Evolutionary conservation across 2,797 vertebrate species (phyloP).

Genomic region (Apodemus agrarius): DNA sequence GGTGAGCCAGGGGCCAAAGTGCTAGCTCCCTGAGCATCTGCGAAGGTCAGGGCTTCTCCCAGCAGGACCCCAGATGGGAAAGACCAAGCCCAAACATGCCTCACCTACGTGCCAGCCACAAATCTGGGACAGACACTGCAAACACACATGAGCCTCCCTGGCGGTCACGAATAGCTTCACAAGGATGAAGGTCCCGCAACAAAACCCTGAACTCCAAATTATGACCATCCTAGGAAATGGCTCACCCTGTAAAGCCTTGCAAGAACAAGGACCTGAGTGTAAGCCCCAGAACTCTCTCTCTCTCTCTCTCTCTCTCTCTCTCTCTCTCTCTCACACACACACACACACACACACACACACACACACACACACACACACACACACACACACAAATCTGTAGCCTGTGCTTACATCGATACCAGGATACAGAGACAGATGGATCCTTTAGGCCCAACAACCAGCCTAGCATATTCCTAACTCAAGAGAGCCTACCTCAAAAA

Average conservation of each 20-base stretch:
- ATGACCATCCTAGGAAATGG: neutral
- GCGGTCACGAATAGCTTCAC: neutral
- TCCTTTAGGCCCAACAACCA: too few species aligned
- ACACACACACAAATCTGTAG: neutral
- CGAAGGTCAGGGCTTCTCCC: slow-evolving; percentile 15
- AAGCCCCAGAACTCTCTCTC: neutral
- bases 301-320: too few species aligned
- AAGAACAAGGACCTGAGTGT: neutral
- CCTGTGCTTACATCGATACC: neutral
- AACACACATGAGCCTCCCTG: rapidly evolving
- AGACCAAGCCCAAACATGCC: neutral
- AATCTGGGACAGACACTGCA: rapidly evolving
- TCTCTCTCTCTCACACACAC: too few species aligned
- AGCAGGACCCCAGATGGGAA: neutral
- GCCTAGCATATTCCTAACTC: too few species aligned
- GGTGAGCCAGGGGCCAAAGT: slow-evolving; percentile 59
- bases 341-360: too few species aligned
- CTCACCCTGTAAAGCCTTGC: neutral
- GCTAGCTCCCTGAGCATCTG: neutral
- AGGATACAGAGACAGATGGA: neutral
- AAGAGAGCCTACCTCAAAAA: neutral
- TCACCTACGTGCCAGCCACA: neutral
- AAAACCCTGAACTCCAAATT: neutral
- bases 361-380: too few species aligned
- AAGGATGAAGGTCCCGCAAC: rapidly evolving